These are phyloP conservation scores for Neodiprion lecontei DNA, from an alignment of 1,140 invertebrate species.

Conservation along the genomic window DNA sequence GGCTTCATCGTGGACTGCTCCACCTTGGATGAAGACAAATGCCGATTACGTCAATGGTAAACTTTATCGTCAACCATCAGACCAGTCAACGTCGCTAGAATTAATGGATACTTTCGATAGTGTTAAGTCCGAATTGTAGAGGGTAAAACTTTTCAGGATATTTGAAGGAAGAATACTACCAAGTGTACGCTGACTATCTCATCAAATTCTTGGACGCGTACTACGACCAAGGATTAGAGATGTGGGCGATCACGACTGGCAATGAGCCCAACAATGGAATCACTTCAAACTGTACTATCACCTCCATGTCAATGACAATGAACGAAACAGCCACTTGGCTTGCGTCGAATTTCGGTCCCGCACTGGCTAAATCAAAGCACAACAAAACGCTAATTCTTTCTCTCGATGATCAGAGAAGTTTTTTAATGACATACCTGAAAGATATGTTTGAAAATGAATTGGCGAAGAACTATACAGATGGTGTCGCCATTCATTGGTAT, in stretches of 20 bases:
- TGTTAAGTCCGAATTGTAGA: too few relatives aligned
- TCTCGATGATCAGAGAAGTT: slow-evolving; percentile 70
- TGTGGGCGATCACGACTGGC: slow-evolving; percentile 69
- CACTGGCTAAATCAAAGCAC: slow-evolving; percentile 63
- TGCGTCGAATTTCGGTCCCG: slow-evolving; percentile 69
- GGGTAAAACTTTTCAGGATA: slow-evolving; percentile 28
- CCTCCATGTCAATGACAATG: slow-evolving; percentile 77
- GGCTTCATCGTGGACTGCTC: slow-evolving; percentile 53
- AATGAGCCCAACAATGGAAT: slow-evolving; percentile 68
- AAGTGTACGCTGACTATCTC: slow-evolving; percentile 71
- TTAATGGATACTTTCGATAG: too few relatives aligned
- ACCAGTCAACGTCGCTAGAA: too few relatives aligned
- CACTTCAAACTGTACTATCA: slow-evolving; percentile 72
- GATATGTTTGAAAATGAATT: slow-evolving; percentile 12
- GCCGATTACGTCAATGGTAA: slow-evolving; percentile 52
- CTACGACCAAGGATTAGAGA: slow-evolving; percentile 51
- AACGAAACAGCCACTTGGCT: slow-evolving; percentile 69
- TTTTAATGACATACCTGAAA: slow-evolving; percentile 65
- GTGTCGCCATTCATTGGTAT: slow-evolving; percentile 76
- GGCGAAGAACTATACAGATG: slow-evolving; percentile 40
- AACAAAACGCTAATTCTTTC: slow-evolving; percentile 69
- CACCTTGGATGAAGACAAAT: slow-evolving; percentile 90
- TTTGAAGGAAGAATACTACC: slow-evolving; percentile 56
- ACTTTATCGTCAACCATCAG: too few relatives aligned
- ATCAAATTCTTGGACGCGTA: slow-evolving; percentile 59